phyloP scores from a whole-genome alignment of 2,113 vertebrate genomes.

The Cyanoramphus novaezelandiae region DNA sequence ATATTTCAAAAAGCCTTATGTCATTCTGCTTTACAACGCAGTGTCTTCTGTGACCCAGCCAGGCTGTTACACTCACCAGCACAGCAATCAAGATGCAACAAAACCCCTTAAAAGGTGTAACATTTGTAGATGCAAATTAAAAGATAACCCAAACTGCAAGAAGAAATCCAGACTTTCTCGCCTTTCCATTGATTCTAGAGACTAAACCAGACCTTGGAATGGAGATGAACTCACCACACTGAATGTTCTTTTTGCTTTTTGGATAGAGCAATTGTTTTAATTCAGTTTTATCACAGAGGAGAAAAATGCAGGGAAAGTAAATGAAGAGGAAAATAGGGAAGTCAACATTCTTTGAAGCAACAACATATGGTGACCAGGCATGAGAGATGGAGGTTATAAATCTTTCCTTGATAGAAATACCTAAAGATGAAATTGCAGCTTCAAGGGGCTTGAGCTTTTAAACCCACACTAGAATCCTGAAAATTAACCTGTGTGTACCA shows the following conservation, averaged over 20 bases:
- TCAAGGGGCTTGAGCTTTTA: conserved; percentile 29
- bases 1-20: neutral
- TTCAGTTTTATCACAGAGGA: conserved; percentile 32
- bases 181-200: neutral
- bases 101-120: neutral
- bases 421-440: conserved; percentile 48
- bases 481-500: conserved; percentile 14
- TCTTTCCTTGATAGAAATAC: conserved; percentile 44
- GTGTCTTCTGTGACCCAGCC: neutral
- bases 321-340: conserved; percentile 58
- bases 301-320: conserved; percentile 41
- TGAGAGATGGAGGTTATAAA: conserved; percentile 46
- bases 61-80: neutral
- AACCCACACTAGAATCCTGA: neutral
- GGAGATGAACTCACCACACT: neutral
- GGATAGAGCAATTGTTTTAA: conserved; percentile 21
- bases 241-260: neutral
- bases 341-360: conserved; percentile 59
- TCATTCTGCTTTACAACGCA: neutral
- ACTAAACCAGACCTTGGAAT: neutral
- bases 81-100: neutral
- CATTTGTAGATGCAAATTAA: neutral
- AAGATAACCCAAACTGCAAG: neutral
- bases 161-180: neutral
- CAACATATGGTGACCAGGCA: conserved; percentile 62